Conservation (phyloP, 2,888 invertebrate species). For the Brachypalpus laphriformis region DNA sequence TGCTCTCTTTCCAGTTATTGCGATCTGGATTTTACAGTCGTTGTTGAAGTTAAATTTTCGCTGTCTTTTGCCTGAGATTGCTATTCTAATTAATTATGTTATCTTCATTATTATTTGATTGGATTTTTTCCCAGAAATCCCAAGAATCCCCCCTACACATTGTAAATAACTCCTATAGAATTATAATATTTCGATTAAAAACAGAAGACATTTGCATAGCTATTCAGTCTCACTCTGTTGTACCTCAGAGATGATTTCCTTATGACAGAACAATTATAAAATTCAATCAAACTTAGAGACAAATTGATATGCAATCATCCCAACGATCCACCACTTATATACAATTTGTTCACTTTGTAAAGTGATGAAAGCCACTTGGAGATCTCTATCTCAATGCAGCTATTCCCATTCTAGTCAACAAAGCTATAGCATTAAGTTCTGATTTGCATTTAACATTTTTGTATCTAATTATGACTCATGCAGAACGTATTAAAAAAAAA, state of each 20-base stretch:
- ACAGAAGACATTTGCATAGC: constrained; percentile 9
- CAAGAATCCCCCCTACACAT: not conserved
- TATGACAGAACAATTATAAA: constrained; percentile 2
- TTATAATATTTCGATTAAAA: not conserved
- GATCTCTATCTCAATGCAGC: constrained; percentile 7
- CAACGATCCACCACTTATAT: not conserved
- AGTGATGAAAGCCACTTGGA: not conserved
- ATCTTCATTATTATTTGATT: no score
- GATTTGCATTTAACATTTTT: not conserved
- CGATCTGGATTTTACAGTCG: no score
- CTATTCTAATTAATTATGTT: no score
- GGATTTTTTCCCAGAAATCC: not conserved
- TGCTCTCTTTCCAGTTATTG: no score
- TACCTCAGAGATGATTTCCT: not conserved
- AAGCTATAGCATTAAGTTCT: not conserved
- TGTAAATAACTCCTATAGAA: not conserved
- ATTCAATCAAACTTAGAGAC: not conserved
- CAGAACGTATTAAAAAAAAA: not conserved
- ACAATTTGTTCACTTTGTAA: constrained; percentile 3
- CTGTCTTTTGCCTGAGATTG: no score
- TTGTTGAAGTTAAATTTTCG: no score
- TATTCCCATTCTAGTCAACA: not conserved
- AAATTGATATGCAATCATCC: not conserved
- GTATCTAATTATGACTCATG: not conserved
- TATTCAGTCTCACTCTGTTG: not conserved